Percentiles rank a stretch among this genome's conserved stretches.
phyloP scores from a whole-genome alignment of 1,140 invertebrate genomes.

The Zaprionus inermis region DNA sequence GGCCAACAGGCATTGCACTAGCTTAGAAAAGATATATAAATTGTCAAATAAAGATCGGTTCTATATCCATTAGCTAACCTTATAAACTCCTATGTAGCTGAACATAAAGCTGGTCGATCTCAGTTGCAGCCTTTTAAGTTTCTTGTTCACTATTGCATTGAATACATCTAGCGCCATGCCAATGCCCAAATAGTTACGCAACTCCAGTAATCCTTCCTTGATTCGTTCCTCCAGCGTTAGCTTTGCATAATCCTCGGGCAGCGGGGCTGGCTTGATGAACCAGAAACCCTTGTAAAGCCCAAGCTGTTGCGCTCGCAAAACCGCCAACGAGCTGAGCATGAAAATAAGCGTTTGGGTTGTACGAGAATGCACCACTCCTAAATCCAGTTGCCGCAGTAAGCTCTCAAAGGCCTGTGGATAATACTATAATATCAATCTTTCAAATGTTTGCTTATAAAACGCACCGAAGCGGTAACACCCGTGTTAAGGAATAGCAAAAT shows the following conservation, averaged over 20 bases:
- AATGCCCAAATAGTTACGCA: constrained; percentile 48
- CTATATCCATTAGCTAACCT: constrained; percentile 15
- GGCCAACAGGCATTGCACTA: constrained; percentile 37
- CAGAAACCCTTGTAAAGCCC: constrained; percentile 51
- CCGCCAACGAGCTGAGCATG: constrained; percentile 51
- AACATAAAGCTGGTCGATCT: constrained; percentile 51
- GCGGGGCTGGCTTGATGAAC: constrained; percentile 52
- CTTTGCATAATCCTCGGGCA: constrained; percentile 30
- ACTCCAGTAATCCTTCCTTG: constrained; percentile 24
- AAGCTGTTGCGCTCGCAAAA: constrained; percentile 45
- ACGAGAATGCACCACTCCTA: constrained; percentile 40
- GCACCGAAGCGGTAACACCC: constrained; percentile 47
- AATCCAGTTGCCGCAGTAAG: constrained; percentile 34
- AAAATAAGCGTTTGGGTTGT: constrained; percentile 49
- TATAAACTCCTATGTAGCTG: constrained; percentile 51
- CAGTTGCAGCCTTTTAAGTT: constrained; percentile 11
- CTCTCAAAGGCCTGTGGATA: constrained; percentile 43
- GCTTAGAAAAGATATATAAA: not conserved
- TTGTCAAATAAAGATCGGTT: not conserved
- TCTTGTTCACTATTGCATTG: constrained; percentile 15
- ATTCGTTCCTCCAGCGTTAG: constrained; percentile 5
- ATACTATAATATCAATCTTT: not conserved
- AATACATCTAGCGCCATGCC: constrained; percentile 48
- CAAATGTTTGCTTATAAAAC: not conserved
- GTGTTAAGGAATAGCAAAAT: constrained; percentile 45